Evolutionary conservation across 2,888 invertebrate species (phyloP), one percentile per base, ranked within the genome.

Genomic region (Stegana nigrithorax): DNA sequence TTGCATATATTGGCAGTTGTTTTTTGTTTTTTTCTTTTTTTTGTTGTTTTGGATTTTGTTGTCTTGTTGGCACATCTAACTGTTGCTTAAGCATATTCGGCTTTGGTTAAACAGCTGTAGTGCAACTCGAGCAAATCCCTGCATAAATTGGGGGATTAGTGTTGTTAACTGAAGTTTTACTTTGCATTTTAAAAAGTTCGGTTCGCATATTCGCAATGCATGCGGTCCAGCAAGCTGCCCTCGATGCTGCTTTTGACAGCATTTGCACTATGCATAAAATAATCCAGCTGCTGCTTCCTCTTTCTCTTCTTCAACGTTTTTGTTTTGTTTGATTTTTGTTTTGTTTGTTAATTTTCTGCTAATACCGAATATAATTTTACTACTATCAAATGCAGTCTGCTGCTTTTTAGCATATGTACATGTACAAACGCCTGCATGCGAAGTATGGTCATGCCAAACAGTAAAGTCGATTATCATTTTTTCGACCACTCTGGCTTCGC

Each of bases 111-210:
- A 69, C 72, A 74, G 73, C 73, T 76, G 77, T 72, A 70, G 71
- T 78, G 77, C 73, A 70, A 73, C 78, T 77, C 71, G 80, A n/a
- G 71, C 66, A 81, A 80, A 79, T 78, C 79, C 79, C 66, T 71
- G 79, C 75, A 80, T 78, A 81, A 79, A 80, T 80, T 81, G 81
- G 72, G 68, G 73, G 78, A 80, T 79, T 80, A 79, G 81, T 80
- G 80, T 79, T 81, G 79, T 78, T 79, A 80, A 78, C 79, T 75
- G 79, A 75, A 75, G 75, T 75, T 75, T 79, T 75, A 80, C 73
- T 75, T 75, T 75, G 75, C 75, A 75, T 75, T 75, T 75, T 77
- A 77, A 75, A 75, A 75, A 75, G n/a, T n/a, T n/a, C n/a, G n/a
- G n/a, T n/a, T n/a, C n/a, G n/a, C n/a, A n/a, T n/a, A n/a, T n/a